Percentiles rank a stretch among this genome's conserved stretches.
phyloP scores from a whole-genome alignment of 2,113 vertebrate species.

The Halichoerus grypus region DNA sequence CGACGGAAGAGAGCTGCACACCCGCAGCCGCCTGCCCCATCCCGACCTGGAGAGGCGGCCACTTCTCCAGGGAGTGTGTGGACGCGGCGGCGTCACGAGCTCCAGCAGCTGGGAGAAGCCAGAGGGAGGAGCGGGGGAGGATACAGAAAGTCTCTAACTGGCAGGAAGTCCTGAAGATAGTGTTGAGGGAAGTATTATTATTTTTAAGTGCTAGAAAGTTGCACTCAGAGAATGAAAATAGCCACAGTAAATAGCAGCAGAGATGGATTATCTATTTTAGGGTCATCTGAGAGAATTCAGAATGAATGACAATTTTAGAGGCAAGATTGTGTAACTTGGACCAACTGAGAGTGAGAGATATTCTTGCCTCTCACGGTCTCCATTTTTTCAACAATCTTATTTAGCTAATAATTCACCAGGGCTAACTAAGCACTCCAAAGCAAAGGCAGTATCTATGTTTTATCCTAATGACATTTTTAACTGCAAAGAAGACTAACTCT shows the following conservation, averaged over 20 bases:
- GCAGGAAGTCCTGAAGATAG: constrained; percentile 60
- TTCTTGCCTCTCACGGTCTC: background rate
- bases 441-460: background rate
- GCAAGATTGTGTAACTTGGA: constrained; percentile 77
- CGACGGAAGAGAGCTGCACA: background rate
- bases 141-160: constrained; percentile 46
- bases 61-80: background rate
- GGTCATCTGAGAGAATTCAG: constrained; percentile 63
- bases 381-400: constrained; percentile 44
- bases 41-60: constrained; percentile 19
- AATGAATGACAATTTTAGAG: constrained; percentile 84
- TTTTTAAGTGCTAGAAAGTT: constrained; percentile 71
- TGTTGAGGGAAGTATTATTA: constrained; percentile 23
- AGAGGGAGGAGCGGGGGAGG: background rate
- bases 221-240: constrained; percentile 80
- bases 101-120: constrained; percentile 81
- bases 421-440: background rate
- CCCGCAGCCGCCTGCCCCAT: background rate
- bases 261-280: constrained; percentile 66
- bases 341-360: constrained; percentile 5
- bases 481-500: background rate
- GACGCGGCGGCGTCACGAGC: constrained; percentile 4
- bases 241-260: constrained; percentile 81
- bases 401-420: constrained; percentile 50
- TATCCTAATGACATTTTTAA: constrained; percentile 34